phyloP scores from a whole-genome alignment of 1,140 invertebrate species.

The Paraescarpia echinospica region DNA sequence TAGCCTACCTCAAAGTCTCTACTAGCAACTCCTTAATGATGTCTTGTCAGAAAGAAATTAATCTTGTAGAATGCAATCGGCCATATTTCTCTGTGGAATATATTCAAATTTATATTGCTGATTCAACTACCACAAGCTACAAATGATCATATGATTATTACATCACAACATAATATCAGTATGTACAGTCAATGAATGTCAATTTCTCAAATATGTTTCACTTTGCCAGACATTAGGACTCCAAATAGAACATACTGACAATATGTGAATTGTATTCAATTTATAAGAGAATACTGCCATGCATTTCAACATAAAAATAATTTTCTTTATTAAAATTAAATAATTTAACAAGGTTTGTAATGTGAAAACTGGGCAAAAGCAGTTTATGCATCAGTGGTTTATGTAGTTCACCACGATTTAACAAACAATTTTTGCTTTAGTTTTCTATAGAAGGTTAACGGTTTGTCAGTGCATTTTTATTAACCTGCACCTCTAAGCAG shows the following conservation, averaged over 20 bases:
- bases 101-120: not conserved
- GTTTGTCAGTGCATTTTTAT: not conserved
- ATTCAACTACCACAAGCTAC: not conserved
- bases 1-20: not conserved
- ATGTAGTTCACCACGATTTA: not conserved
- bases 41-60: conserved; percentile 6
- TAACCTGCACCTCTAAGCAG: not conserved
- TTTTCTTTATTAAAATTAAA: not conserved
- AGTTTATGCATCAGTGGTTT: not conserved
- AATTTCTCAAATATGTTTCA: not conserved
- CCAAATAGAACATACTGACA: not conserved
- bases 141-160: not conserved
- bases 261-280: not conserved
- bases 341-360: not conserved
- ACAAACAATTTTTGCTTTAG: not conserved
- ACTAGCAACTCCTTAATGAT: not conserved
- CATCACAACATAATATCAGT: not conserved
- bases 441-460: not conserved
- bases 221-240: not conserved
- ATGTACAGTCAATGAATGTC: not conserved
- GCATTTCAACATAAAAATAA: not conserved
- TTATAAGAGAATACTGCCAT: not conserved
- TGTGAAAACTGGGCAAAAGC: not conserved
- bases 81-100: not conserved
- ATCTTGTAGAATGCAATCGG: conserved; percentile 1